Evolutionary conservation across 2,888 invertebrate species (phyloP).

Genomic region (Therioaphis trifolii): DNA sequence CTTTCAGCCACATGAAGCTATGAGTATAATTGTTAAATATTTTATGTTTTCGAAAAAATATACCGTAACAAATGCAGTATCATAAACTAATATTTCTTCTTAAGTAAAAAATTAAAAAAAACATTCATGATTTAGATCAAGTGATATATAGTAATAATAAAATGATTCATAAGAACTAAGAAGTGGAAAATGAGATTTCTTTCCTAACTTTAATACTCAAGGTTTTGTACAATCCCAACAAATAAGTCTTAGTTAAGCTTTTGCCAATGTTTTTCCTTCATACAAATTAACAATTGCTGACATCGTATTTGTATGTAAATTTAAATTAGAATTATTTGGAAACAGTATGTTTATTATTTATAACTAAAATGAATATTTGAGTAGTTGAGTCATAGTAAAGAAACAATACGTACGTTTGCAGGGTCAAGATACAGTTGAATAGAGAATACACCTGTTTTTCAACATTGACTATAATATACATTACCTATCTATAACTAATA

Average conservation of each 20-base stretch:
- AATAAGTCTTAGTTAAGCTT: conserved; percentile 11
- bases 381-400: conserved; percentile 9
- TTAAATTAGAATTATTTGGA: conserved; percentile 10
- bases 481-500: background rate
- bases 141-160: background rate
- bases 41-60: conserved; percentile 6
- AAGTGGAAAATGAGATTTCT: background rate
- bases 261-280: background rate
- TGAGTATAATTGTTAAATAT: background rate
- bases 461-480: background rate
- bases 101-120: background rate
- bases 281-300: conserved; percentile 8
- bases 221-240: conserved; percentile 13
- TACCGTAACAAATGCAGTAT: background rate
- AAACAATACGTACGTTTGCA: conserved; percentile 9
- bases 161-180: background rate
- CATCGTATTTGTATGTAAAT: background rate
- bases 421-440: background rate
- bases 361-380: conserved; percentile 3
- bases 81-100: background rate
- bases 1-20: background rate
- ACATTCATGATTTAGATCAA: background rate
- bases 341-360: conserved; percentile 32
- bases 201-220: conserved; percentile 11
- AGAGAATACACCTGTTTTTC: conserved; percentile 13